Base-by-base conservation (phyloP, 2,113 vertebrate genomes). In the Stegastes partitus region DNA sequence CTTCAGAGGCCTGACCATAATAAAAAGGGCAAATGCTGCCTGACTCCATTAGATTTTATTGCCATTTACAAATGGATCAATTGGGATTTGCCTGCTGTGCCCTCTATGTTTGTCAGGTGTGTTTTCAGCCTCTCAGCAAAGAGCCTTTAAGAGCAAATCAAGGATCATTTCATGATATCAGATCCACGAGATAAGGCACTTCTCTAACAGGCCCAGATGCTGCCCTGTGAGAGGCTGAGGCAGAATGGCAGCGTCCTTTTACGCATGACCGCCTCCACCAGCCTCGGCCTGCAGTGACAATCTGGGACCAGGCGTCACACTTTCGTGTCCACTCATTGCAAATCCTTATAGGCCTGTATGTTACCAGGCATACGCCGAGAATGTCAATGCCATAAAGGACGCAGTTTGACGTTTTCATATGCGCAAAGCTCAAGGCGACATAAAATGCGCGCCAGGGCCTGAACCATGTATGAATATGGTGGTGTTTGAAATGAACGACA, bases 231-330 rank as follows among this genome's bases (percentile, higher is more conserved):
- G 85, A 79, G 50, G 37, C 64, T 83, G 82, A 80, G 45, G 39
- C 78, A 49, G 70, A 70, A 74, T 81, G 87, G 57, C 83, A 86
- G 70, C 45, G 74, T 82, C 71, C 69, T 75, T 81, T 85, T 34
- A 76, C 66, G 47, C 77, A 68, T 81, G 85, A 69, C 54, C 34
- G 70, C 77, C 9, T 69, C 68, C 45, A 83, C 75, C 81, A 76
- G 67, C 69, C 63, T 37, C 44, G 25, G 75, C 61, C 86, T 65
- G 34, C 67, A 58, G 23, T 26, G 70, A 69, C 78, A 69, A 25
- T 67, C 76, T 55, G 66, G 51, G 39, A 53, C 39, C 42, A 19
- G 47, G 59, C 76, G 37, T 63, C 0, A 34, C 47, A 50, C 66
- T 18, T 51, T 19, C 50, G 16, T 16, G 47, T 53, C 64, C 77